These are phyloP conservation scores for Callocephalon fimbriatum DNA, from an alignment of 2,113 vertebrate species.

Conservation along the genomic window DNA sequence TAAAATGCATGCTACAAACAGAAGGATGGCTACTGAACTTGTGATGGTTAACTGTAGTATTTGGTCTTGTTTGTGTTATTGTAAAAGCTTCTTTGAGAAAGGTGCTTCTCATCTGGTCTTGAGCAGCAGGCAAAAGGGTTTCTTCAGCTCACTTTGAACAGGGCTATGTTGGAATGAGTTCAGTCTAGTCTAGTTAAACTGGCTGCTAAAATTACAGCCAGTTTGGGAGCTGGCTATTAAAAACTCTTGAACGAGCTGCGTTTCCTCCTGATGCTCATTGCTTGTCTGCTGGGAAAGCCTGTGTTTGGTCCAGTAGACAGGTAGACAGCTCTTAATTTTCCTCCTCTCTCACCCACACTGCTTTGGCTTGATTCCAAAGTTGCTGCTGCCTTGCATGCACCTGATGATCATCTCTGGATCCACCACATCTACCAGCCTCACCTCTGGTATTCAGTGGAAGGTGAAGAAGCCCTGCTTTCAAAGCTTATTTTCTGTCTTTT, in stretches of 20 bases:
- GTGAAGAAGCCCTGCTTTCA: background rate
- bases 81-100: background rate
- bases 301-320: background rate
- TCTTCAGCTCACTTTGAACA: background rate
- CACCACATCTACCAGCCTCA: background rate
- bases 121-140: background rate
- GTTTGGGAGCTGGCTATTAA: slow-evolving; percentile 16
- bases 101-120: background rate
- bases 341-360: background rate
- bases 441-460: background rate
- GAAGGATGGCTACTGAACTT: background rate
- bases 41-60: background rate
- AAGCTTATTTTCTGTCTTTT: background rate
- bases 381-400: background rate
- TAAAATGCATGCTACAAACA: background rate
- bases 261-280: slow-evolving; percentile 1
- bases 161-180: background rate
- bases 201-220: slow-evolving; percentile 51
- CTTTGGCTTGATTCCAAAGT: background rate
- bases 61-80: background rate
- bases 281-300: background rate
- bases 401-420: background rate
- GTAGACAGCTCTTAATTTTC: background rate
- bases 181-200: background rate
- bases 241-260: background rate